Evolutionary conservation across 2,113 vertebrate genomes (phyloP), one percentile per base, ranked within the genome.

Genomic region (Alaudala cheleensis): DNA sequence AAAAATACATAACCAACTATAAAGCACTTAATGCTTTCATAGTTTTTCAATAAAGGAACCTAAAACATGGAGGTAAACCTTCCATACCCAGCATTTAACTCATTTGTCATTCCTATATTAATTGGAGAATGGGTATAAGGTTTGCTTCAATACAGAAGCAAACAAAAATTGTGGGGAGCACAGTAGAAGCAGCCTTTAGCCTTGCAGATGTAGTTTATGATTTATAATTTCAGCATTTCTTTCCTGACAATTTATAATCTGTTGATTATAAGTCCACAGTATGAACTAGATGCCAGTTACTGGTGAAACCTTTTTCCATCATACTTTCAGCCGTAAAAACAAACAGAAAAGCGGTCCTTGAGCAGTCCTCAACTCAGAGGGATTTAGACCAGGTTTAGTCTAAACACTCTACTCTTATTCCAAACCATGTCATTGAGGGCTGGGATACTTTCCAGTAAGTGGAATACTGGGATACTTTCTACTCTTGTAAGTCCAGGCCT

Each of bases 351-450:
- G 24, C n/a, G 14, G 33, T 9, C 2, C 1, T 17, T 21, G 28
- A 20, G 10, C 42, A 57, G 23, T 7, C 50, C 23, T 85, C 47
- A 80, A 13, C 5, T 44, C 31, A 61, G 49, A 67, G 37, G 33
- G 37, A 34, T 57, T 58, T 82, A 57, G 25, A 40, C 1, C 3
- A 20, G 12, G 12, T 53, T 87, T 74, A 81, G 44, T 40, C 40
- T 12, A 57, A 88, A 39, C 7, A 1, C 21, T 44, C 3, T 5
- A 8, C 11, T 44, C 5, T 23, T 42, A 44, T 28, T 58, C 54
- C 33, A 62, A 42, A 21, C 4, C 0, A 0, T 15, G 29, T 20
- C 24, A 79, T 5, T 79, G 21, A 2, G 7, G 24, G 21, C 7
- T 66, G 29, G 34, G 54, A 21, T 29, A 37, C 49, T 58, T 73